A percentile compares a stretch with the other conserved stretches of the same genome.
Evolutionary conservation across 2,888 invertebrate genomes (phyloP).

Genomic region (Dorcus hopei): DNA sequence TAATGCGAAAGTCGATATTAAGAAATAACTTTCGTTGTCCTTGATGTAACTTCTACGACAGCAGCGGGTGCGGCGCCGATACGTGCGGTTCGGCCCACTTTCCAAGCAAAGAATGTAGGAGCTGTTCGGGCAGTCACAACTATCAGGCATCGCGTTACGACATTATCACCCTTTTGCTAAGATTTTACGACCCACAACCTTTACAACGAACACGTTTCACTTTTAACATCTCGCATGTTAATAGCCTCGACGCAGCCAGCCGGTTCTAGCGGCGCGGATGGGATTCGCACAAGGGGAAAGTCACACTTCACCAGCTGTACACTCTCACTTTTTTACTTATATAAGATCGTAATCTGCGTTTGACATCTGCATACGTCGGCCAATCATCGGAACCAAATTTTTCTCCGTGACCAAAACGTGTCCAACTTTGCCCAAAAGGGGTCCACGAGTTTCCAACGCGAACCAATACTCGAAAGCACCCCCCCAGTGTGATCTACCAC

Average conservation of each 20-base stretch:
- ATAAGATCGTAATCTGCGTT: neutral
- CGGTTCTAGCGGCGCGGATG: too few species aligned
- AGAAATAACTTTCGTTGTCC: constrained; percentile 46
- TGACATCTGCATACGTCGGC: too few species aligned
- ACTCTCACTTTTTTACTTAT: constrained; percentile 2
- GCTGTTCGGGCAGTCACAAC: neutral
- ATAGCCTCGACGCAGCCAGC: neutral
- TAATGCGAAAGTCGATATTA: constrained; percentile 40
- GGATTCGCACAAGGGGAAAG: neutral
- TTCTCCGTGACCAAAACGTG: too few species aligned
- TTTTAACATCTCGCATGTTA: constrained; percentile 15
- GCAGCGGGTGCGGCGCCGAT: neutral
- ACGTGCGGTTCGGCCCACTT: neutral
- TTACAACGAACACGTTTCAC: constrained; percentile 14
- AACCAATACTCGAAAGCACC: neutral
- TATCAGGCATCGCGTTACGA: neutral
- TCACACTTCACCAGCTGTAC: neutral
- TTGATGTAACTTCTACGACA: constrained; percentile 28
- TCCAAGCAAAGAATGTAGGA: constrained; percentile 1
- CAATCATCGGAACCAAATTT: too few species aligned
- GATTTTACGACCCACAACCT: constrained; percentile 12
- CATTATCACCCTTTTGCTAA: neutral
- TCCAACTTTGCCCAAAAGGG: too few species aligned
- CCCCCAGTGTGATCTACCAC: neutral
- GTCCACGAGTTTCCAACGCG: too few species aligned